Conservation (phyloP, 2,113 vertebrate species). For the Sigmodon hispidus region DNA sequence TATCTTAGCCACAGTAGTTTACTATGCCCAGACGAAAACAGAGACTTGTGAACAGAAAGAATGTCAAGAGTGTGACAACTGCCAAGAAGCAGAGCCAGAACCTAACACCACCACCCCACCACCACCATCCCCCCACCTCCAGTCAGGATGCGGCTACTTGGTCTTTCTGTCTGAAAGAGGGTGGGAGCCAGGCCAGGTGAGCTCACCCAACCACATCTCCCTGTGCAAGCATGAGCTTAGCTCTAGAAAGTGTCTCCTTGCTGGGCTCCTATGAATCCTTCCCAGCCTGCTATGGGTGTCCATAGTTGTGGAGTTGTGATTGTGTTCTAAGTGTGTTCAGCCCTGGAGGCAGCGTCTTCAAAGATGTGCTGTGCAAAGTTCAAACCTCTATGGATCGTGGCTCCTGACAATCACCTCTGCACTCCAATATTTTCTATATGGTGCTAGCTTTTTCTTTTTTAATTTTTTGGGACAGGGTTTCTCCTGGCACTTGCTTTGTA, state of each 20-base stretch:
- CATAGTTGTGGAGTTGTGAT: accelerated
- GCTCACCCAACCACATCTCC: background rate
- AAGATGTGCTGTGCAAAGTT: background rate
- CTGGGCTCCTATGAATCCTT: background rate
- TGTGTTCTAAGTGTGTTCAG: too few relatives aligned
- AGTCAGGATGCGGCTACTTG: background rate
- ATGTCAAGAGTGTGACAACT: slow-evolving; percentile 8
- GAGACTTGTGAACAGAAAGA: slow-evolving; percentile 58
- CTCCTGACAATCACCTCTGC: background rate
- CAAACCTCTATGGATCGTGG: accelerated
- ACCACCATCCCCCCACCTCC: too few relatives aligned
- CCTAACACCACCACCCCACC: too few relatives aligned
- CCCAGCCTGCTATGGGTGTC: accelerated
- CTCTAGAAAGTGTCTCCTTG: background rate
- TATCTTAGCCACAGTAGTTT: background rate
- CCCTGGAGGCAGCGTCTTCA: too few relatives aligned
- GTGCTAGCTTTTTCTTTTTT: background rate
- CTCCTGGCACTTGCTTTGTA: background rate
- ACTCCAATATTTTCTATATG: background rate
- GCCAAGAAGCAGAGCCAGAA: slow-evolving; percentile 67
- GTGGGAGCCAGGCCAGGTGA: background rate
- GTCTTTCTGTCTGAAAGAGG: background rate
- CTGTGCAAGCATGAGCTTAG: background rate
- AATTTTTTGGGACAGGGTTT: background rate
- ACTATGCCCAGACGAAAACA: slow-evolving; percentile 51